phyloP scores from a whole-genome alignment of 2,797 vertebrate species.

The Staurois parvus region DNA sequence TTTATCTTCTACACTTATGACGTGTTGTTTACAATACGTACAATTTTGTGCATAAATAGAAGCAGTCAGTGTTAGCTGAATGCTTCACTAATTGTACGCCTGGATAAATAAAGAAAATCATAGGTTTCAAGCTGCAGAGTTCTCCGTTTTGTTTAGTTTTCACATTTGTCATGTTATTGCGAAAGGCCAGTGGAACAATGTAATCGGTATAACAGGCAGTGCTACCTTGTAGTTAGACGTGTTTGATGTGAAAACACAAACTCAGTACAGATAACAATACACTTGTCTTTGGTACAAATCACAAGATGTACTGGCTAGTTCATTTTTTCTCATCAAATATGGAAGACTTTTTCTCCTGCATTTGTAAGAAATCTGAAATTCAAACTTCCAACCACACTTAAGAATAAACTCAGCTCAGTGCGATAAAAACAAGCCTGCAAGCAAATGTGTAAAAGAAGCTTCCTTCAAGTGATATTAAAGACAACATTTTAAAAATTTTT shows the following conservation, averaged over 20 bases:
- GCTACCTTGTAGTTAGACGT: slow-evolving; percentile 59
- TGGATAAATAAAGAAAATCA: slow-evolving; percentile 39
- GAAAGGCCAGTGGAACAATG: slow-evolving; percentile 58
- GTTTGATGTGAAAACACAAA: slow-evolving; percentile 68
- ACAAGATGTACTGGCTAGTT: not conserved
- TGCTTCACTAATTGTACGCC: slow-evolving; percentile 22
- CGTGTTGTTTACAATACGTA: slow-evolving; percentile 38
- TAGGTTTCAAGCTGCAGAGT: slow-evolving; percentile 54
- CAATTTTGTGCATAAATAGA: slow-evolving; percentile 47
- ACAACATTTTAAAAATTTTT: no score
- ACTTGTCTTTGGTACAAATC: slow-evolving; percentile 61
- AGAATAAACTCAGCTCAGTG: no score
- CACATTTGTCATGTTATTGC: slow-evolving; percentile 57
- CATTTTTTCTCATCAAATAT: no score
- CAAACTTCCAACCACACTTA: not conserved
- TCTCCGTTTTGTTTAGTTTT: slow-evolving; percentile 36
- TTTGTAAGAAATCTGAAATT: not conserved
- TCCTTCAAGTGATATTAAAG: no score
- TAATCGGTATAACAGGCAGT: slow-evolving; percentile 55
- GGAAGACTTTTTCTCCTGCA: no score
- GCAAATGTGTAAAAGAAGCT: no score
- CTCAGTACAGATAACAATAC: slow-evolving; percentile 65
- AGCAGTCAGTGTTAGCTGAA: slow-evolving; percentile 11
- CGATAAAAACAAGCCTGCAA: no score
- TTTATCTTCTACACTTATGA: slow-evolving; percentile 42